A percentile compares a stretch with the other conserved stretches of the same genome.
Evolutionary conservation across 1,140 invertebrate genomes (phyloP).

Genomic region (Meloidogyne floridensis): DNA sequence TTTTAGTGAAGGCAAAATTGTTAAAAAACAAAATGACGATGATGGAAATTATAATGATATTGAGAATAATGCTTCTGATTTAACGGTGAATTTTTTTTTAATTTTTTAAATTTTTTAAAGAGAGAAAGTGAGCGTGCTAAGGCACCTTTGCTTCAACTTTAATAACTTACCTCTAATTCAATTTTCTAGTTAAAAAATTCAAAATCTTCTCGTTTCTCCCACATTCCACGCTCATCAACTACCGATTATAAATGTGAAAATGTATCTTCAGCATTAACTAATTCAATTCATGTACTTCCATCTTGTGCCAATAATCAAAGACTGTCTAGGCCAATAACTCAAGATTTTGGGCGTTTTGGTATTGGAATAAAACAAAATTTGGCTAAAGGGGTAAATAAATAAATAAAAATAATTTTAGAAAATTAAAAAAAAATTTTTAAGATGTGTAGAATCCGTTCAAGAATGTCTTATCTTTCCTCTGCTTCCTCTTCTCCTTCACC

Average conservation of each 20-base stretch:
- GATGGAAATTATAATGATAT: neutral
- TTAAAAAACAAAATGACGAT: neutral
- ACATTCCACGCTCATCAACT: conserved; percentile 12
- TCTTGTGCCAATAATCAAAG: neutral
- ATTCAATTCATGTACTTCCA: neutral
- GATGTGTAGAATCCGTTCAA: conserved; percentile 32
- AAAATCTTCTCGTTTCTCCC: neutral
- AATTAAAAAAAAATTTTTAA: neutral
- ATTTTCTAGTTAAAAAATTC: neutral
- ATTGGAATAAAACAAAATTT: conserved; percentile 34
- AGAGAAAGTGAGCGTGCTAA: neutral
- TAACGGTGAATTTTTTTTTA: neutral
- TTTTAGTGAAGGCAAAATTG: neutral
- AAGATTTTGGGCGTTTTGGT: conserved; percentile 23
- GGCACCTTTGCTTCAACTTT: neutral
- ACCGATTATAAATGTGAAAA: neutral
- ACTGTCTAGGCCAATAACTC: neutral
- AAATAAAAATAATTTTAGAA: neutral
- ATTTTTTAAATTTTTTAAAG: neutral
- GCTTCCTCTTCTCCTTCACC: conserved; percentile 17
- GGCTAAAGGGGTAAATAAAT: conserved; percentile 25
- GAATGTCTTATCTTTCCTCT: conserved; percentile 10
- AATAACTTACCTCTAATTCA: neutral
- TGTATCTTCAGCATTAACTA: neutral
- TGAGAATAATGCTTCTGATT: neutral